These are phyloP conservation scores for Astyanax mexicanus DNA, from an alignment of 2,797 vertebrate species.

Conservation along the genomic window DNA sequence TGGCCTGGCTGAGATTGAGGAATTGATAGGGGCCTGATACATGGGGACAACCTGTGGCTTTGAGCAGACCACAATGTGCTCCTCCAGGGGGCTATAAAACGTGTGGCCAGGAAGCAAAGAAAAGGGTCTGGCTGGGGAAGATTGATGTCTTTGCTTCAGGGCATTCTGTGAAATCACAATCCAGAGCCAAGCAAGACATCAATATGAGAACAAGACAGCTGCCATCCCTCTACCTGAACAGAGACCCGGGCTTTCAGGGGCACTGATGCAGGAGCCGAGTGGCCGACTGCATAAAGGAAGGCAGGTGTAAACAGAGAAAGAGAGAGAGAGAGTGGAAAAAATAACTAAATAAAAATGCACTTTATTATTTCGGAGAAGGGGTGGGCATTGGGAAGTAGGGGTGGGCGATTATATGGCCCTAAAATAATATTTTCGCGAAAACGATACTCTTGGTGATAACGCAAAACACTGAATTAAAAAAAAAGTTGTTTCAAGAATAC, in stretches of 20 bases:
- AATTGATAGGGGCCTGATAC: slow-evolving; percentile 62
- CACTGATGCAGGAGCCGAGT: background rate
- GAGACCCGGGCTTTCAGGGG: slow-evolving; percentile 24
- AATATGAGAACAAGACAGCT: slow-evolving; percentile 21
- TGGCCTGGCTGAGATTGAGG: slow-evolving; percentile 57
- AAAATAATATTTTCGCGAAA: no score
- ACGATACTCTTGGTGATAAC: no score
- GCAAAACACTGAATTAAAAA: no score
- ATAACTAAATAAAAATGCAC: no score
- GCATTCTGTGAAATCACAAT: slow-evolving; percentile 32
- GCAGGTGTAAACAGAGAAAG: slow-evolving; percentile 3
- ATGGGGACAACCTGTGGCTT: slow-evolving; percentile 69
- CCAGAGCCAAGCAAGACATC: slow-evolving; percentile 42
- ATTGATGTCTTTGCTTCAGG: slow-evolving; percentile 48
- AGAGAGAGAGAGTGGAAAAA: no score
- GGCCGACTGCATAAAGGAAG: background rate
- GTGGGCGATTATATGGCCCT: no score
- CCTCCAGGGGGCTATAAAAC: slow-evolving; percentile 75
- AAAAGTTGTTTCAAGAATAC: no score
- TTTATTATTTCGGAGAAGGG: no score
- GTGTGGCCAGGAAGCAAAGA: slow-evolving; percentile 66
- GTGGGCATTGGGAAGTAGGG: no score
- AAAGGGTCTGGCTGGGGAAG: slow-evolving; percentile 64
- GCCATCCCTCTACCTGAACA: slow-evolving; percentile 8
- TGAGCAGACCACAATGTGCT: slow-evolving; percentile 74